Conservation (phyloP, 1,140 invertebrate genomes). For the Arctopsyche grandis region DNA sequence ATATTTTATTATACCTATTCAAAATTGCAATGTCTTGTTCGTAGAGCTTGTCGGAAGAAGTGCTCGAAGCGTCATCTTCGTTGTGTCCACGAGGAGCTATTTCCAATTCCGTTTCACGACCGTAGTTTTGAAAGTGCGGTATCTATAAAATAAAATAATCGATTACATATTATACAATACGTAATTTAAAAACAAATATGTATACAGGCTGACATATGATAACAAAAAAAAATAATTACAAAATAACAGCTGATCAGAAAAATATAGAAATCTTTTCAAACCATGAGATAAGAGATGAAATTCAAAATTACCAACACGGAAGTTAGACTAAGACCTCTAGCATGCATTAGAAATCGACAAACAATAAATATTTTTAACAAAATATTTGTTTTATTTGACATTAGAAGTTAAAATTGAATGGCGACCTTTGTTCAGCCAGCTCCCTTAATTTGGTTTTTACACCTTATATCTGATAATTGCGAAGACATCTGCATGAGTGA, state of each 20-base stretch:
- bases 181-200: conserved; percentile 4
- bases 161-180: neutral
- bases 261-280: no score
- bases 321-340: no score
- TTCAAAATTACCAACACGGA: no score
- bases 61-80: conserved; percentile 64
- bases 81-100: conserved; percentile 40
- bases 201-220: neutral
- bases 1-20: conserved; percentile 57
- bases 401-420: no score
- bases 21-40: conserved; percentile 66
- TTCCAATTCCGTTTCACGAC: conserved; percentile 51
- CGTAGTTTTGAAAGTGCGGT: conserved; percentile 47
- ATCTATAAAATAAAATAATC: conserved; percentile 45
- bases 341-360: no score
- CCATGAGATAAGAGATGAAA: no score
- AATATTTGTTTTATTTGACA: no score
- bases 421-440: no score
- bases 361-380: no score
- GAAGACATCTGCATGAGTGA: no score
- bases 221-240: neutral
- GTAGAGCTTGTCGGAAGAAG: conserved; percentile 63
- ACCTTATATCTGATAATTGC: no score
- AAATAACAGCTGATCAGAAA: neutral
- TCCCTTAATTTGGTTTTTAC: no score